Base-by-base conservation (phyloP, 2,797 vertebrate species). In the Xenentodon cancila region DNA sequence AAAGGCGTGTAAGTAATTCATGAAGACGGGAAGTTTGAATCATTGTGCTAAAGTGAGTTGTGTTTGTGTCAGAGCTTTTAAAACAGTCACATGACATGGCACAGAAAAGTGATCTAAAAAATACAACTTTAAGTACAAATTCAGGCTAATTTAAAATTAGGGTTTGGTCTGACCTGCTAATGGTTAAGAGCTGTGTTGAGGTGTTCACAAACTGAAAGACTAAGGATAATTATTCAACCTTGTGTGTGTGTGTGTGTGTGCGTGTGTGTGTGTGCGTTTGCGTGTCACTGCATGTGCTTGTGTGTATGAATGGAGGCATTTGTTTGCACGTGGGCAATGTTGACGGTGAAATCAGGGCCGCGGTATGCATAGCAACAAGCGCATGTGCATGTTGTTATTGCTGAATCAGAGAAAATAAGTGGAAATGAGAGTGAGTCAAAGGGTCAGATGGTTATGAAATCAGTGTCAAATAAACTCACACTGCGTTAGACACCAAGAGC, bases 281-380 rank as follows among this genome's bases (percentile, higher is more conserved):
- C 43, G 62, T 43, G 56, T 50, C 46, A 15, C 44, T 43, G 53
- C 19, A 22, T 47, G 48, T 47, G 34, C 11, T 12, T 37, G 59
- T 37, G 61, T 43, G 42, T 19, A 0, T 43, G 51, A 51, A 40
- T 44, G 19, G 64, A 32, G 54, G 45, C 11, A 8, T 54, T 32
- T 44, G 66, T 57, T 32, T 21, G 54, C 75, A 77, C 59, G 51
- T 77, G 75, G 70, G 54, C 49, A 19, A 1, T 82, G 76, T 80
- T 85, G 66, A 79, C 66, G 53, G 32, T 77, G 48, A 83, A 67
- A 61, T 74, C 68, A 74, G 55, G 47, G 55, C 46, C 37, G 34
- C 51, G 18, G 60, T 20, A 59, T 66, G 64, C 43, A 5, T 8
- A 25, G 4, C n/a, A 46, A 20, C 45, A 19, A 25, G 42, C 34